These are phyloP conservation scores for Triops longicaudatus DNA, from an alignment of 1,140 invertebrate genomes.

Conservation along the genomic window DNA sequence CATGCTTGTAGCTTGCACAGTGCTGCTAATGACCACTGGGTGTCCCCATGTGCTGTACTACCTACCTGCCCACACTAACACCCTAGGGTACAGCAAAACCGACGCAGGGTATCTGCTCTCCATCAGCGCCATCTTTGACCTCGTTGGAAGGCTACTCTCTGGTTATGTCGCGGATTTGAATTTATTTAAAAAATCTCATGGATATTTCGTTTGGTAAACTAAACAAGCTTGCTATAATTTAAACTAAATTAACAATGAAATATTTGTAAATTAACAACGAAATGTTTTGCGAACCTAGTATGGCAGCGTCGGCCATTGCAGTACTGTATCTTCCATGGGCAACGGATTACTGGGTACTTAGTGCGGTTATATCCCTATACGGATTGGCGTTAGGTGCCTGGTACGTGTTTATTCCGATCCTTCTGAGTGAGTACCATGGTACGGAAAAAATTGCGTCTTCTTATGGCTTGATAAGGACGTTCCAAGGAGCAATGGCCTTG, in stretches of 20 bases:
- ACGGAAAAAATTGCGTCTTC: slow-evolving; percentile 61
- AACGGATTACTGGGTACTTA: slow-evolving; percentile 52
- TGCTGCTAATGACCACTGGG: slow-evolving; percentile 63
- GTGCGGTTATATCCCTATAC: slow-evolving; percentile 51
- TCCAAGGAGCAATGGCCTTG: slow-evolving; percentile 62
- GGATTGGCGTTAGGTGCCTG: slow-evolving; percentile 62
- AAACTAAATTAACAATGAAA: slow-evolving; percentile 18
- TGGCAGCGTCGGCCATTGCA: slow-evolving; percentile 55
- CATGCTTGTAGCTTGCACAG: slow-evolving; percentile 58
- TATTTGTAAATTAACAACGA: slow-evolving; percentile 20
- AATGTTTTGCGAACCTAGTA: slow-evolving; percentile 43
- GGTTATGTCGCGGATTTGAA: slow-evolving; percentile 62
- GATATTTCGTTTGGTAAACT: slow-evolving; percentile 56
- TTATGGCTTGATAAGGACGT: slow-evolving; percentile 62
- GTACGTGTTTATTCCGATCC: slow-evolving; percentile 61
- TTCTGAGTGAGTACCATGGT: slow-evolving; percentile 61
- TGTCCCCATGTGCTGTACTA: slow-evolving; percentile 66
- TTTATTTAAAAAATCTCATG: slow-evolving; percentile 58
- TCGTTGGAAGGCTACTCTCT: slow-evolving; percentile 56
- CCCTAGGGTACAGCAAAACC: slow-evolving; percentile 54
- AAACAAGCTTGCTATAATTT: not conserved
- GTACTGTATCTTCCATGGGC: slow-evolving; percentile 56
- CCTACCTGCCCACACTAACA: slow-evolving; percentile 56
- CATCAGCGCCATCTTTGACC: slow-evolving; percentile 58
- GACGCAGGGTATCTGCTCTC: slow-evolving; percentile 61